Conservation (phyloP, 2,113 vertebrate species). For the Oceanites oceanicus region DNA sequence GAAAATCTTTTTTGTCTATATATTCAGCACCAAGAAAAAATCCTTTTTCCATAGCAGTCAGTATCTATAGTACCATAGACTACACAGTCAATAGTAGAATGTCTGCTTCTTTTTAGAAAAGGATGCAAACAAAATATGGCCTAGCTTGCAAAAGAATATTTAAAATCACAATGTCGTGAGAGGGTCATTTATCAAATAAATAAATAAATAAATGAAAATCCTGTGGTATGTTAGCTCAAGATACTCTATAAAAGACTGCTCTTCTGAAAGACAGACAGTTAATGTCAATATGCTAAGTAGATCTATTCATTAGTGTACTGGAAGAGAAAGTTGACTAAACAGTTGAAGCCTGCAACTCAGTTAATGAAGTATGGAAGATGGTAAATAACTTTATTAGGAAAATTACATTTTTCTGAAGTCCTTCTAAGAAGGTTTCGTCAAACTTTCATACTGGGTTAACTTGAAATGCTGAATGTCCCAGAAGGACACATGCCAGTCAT, state of each 20-base stretch:
- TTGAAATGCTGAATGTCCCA: not conserved
- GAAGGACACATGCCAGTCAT: not conserved
- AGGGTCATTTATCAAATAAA: not conserved
- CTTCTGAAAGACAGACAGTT: not conserved
- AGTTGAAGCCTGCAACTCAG: conserved; percentile 17
- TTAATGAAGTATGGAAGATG: conserved; percentile 34
- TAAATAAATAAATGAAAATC: not conserved
- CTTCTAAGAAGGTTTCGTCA: not conserved
- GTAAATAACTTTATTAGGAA: not conserved
- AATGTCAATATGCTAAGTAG: not conserved
- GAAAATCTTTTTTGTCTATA: not conserved
- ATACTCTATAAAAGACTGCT: not conserved
- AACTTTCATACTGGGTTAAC: not conserved
- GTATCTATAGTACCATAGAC: not conserved
- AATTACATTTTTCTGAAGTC: not conserved
- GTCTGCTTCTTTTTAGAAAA: not conserved
- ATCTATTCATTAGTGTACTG: not conserved
- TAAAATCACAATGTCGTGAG: not conserved
- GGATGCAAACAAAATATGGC: not conserved
- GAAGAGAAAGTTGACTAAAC: not conserved
- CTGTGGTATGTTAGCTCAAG: not conserved
- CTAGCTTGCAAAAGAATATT: not conserved
- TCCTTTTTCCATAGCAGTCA: not conserved
- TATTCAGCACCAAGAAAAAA: not conserved
- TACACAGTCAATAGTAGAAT: not conserved